Conservation (phyloP, 2,113 vertebrate species). For the Myrmecobius fasciatus region DNA sequence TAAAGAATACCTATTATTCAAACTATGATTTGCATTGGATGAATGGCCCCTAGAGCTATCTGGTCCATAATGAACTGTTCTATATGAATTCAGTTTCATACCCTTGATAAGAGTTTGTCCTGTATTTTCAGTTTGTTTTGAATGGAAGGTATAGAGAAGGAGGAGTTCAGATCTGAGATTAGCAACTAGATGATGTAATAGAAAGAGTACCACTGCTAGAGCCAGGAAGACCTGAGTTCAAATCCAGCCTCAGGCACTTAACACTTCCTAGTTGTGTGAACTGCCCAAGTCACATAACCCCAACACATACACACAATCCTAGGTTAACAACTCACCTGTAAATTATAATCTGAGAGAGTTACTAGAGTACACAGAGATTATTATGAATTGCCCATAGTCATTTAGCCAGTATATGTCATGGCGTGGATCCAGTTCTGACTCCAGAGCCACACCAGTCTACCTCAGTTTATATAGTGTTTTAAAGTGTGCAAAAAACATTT, state of each 20-base stretch:
- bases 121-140: background rate
- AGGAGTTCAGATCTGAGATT: background rate
- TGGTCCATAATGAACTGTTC: background rate
- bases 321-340: background rate
- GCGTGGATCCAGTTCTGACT: background rate
- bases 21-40: background rate
- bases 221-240: too few species aligned
- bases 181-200: background rate
- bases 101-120: background rate
- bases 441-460: background rate
- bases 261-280: too few species aligned
- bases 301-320: too few species aligned
- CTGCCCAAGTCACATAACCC: too few species aligned
- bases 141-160: background rate
- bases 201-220: too few species aligned
- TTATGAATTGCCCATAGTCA: background rate
- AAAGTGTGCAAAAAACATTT: background rate
- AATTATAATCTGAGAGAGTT: background rate
- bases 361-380: background rate
- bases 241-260: too few species aligned
- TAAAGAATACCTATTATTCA: background rate
- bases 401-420: background rate
- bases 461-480: background rate
- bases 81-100: background rate
- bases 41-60: background rate